Conservation (phyloP, 2,797 vertebrate species). For the Melanotaenia maccullochi region DNA sequence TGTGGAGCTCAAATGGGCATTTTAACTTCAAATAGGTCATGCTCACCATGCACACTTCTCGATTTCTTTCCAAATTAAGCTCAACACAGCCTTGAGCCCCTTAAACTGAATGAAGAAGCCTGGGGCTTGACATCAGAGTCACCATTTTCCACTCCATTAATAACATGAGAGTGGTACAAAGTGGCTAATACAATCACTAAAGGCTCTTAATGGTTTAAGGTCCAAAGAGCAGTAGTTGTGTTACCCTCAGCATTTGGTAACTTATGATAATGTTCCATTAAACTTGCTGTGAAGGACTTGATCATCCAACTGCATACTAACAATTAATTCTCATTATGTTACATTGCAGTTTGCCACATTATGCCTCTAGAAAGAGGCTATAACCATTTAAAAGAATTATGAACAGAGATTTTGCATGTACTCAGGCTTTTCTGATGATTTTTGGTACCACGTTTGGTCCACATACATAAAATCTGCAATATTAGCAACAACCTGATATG, state of each 20-base stretch:
- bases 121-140: constrained; percentile 28
- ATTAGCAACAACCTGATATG: neutral
- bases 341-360: neutral
- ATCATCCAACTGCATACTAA: neutral
- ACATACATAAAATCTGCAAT: neutral
- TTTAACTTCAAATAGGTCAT: constrained; percentile 21
- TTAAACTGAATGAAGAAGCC: constrained; percentile 29
- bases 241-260: constrained; percentile 24
- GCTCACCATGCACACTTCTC: constrained; percentile 3
- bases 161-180: constrained; percentile 64
- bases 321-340: neutral
- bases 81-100: constrained; percentile 17
- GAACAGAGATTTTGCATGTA: neutral
- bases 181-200: constrained; percentile 58
- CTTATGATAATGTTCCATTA: constrained; percentile 18
- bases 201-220: constrained; percentile 56
- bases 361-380: neutral
- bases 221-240: constrained; percentile 51
- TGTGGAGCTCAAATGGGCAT: neutral
- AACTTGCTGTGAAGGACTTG: constrained; percentile 14
- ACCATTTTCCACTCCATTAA: constrained; percentile 76
- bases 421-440: neutral
- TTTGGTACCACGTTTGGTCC: neutral
- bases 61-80: constrained; percentile 50
- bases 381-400: neutral